Conservation (phyloP, 1,140 invertebrate species). For the Drosophila varians region DNA sequence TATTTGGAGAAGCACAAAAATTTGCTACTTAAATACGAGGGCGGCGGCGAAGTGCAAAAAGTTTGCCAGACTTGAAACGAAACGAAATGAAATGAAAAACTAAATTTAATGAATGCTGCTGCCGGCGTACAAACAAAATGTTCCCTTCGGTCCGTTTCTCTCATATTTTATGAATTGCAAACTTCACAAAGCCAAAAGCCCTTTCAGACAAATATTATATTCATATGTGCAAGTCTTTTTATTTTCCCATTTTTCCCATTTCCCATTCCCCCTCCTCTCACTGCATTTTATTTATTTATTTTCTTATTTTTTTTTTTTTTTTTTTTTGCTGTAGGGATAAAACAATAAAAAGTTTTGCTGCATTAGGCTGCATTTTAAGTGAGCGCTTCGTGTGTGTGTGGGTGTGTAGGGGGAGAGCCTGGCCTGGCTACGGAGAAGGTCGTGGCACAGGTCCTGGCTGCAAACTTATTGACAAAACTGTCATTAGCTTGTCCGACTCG, state of each 20-base stretch:
- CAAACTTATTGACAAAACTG: conserved; percentile 80
- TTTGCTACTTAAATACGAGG: conserved; percentile 73
- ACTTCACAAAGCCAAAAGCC: conserved; percentile 52
- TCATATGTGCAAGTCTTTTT: conserved; percentile 42
- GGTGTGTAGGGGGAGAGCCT: not conserved
- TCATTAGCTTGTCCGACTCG: conserved; percentile 72
- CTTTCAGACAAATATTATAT: conserved; percentile 59
- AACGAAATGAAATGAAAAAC: conserved; percentile 34
- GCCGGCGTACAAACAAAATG: conserved; percentile 28
- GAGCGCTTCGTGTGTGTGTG: conserved; percentile 18
- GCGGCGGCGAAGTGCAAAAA: conserved; percentile 59
- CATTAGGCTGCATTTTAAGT: conserved; percentile 63
- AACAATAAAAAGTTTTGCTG: conserved; percentile 70
- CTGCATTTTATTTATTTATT: conserved; percentile 4
- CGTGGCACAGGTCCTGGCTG: conserved; percentile 8
- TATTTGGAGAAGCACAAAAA: conserved; percentile 74
- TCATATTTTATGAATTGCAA: conserved; percentile 47
- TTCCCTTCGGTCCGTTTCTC: not conserved
- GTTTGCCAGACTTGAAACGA: conserved; percentile 37
- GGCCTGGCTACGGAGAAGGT: not conserved
- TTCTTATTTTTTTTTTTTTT: conserved; percentile 15
- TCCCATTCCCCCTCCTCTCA: not conserved
- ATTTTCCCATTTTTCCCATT: conserved; percentile 24
- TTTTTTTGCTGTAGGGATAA: conserved; percentile 4
- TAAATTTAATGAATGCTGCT: conserved; percentile 72